Evolutionary conservation across 2,888 invertebrate genomes (phyloP), one percentile per base, ranked within the genome.

Genomic region (Drosophila affinis): DNA sequence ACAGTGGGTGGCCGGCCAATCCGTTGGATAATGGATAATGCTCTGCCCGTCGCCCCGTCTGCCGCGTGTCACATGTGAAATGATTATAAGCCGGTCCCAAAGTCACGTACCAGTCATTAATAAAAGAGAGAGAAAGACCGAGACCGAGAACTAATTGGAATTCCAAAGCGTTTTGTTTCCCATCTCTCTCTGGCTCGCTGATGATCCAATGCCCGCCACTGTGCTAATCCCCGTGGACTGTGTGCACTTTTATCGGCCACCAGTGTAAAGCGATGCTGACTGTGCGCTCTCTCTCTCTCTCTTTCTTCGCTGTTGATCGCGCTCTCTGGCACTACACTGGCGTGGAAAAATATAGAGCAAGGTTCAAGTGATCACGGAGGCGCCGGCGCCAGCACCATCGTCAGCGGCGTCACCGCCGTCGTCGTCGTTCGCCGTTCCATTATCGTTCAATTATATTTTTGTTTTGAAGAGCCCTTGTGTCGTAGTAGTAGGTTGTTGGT

Each of bases 41-140:
- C 29, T 12, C 34, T 34, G 65, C 44, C 52, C 4, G n/a, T n/a
- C n/a, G n/a, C 6, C 48, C 52, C 12, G 6, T 4, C 44, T 44
- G 68, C 44, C n/a, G 46, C 32, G 64, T 63, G 79, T 79, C 79
- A 81, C 82, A 79, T 79, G 76, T 29, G 14, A 52, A 59, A 52
- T 54, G 58, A 68, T 52, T 68, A 45, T 56, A 21, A 49, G 53
- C 59, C 58, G 59, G 53, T 59, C 48, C 58, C 58, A 39, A 34
- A 58, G 68, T 69, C 68, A 69, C 68, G 68, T 69, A 69, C 53
- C 32, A 24, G 59, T 53, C 59, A 69, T 69, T 70, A 69, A 69
- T 69, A 70, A 69, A 59, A 59, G 52, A 14, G 39, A 39, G 39
- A 6, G 39, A 58, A 24, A 39, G 14, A 39, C 14, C 5, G 14